Evolutionary conservation across 2,797 vertebrate species (phyloP), one percentile per base, ranked within the genome.

Genomic region (Eulemur coronatus): DNA sequence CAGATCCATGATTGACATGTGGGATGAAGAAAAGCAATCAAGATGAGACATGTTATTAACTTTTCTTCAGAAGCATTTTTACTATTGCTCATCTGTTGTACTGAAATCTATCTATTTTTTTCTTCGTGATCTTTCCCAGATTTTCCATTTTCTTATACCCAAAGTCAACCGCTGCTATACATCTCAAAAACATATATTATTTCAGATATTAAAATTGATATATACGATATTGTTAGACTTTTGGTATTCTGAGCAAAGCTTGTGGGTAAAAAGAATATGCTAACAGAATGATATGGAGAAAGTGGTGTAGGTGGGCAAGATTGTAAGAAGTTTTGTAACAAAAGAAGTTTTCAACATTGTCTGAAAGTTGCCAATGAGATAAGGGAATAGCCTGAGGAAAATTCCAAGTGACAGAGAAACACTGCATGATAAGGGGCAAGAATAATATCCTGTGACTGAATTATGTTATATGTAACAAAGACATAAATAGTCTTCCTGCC

Each of bases 361-460:
- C 38, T 80, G 8, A 67, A 90, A 46, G 78, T 0, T 35, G 57
- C 9, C 41, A 80, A 28, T 65, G 24, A 87, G n/a, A 52, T 59
- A 33, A 86, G 59, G 5, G 41, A 84, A n/a, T 35, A 84, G 81
- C 24, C 4, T 43, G n/a, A 63, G 52, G 46, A 84, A 84, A 84
- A 89, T n/a, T 73, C 38, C 63, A 43, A 88, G 63, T 50, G 24
- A 63, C 26, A 46, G 41, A 67, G n/a, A 48, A 35, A 76, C 52
- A 70, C 7, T 88, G 24, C 24, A 78, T 50, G 50, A 48, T 43
- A 38, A 26, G 35, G 1, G 26, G 14, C 30, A 72, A 79, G 43
- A 85, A 73, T 65, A 90, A 93, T 73, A 73, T 57, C n/a, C 17
- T 38, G 38, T 80, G 65, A 90, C 24, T 81, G 20, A 96, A 90